A percentile compares a stretch with the other conserved stretches of the same genome.
phyloP scores from a whole-genome alignment of 2,797 vertebrate genomes.

The Typhlichthys subterraneus region DNA sequence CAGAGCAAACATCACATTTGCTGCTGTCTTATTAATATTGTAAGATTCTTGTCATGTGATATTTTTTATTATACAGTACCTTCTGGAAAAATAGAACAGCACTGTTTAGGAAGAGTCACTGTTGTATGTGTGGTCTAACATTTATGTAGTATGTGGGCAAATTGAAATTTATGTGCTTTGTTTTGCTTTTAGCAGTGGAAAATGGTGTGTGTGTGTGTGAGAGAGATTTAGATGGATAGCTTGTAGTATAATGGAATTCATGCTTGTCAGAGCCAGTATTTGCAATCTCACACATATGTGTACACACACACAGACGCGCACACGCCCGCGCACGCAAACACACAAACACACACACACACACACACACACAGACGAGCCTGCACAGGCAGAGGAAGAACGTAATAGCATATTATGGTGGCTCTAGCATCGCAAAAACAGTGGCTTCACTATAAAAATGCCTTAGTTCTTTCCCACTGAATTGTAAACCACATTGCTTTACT shows the following conservation, averaged over 20 bases:
- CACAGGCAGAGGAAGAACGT: conserved; percentile 31
- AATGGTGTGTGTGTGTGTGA: background rate
- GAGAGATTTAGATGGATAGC: conserved; percentile 6
- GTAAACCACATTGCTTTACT: too few species aligned
- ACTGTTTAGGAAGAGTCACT: too few species aligned
- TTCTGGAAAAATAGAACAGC: too few species aligned
- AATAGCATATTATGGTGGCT: conserved; percentile 18
- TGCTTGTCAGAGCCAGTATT: conserved; percentile 46
- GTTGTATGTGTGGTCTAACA: too few species aligned
- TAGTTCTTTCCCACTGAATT: background rate
- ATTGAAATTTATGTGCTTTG: background rate
- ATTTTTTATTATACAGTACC: too few species aligned
- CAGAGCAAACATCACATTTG: background rate
- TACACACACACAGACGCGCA: conserved; percentile 6
- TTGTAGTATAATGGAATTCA: conserved; percentile 44
- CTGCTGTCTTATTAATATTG: too few species aligned
- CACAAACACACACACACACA: conserved; percentile 2
- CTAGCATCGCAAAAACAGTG: conserved; percentile 4
- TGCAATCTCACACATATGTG: background rate
- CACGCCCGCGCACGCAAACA: conserved; percentile 2
- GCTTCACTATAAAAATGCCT: conserved; percentile 36
- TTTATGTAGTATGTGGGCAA: too few species aligned
- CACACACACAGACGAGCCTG: conserved; percentile 33
- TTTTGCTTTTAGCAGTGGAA: conserved; percentile 1
- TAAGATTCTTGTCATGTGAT: too few species aligned